Evolutionary conservation across 1,140 invertebrate genomes (phyloP).

Genomic region (Atta cephalotes): DNA sequence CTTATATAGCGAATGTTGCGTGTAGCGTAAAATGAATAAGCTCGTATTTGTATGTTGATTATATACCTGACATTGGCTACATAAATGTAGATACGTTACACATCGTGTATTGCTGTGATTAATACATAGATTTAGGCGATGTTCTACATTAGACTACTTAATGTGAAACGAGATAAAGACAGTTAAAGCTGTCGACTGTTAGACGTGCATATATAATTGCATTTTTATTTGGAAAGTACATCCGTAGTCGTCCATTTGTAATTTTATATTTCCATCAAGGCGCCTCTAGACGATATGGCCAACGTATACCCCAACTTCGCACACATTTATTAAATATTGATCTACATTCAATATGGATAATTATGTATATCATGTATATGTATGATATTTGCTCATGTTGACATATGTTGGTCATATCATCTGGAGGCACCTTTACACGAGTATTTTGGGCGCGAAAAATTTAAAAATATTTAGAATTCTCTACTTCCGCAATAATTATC

Average conservation of each 20-base stretch:
- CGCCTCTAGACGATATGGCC: no score
- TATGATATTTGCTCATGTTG: no score
- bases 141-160: conserved; percentile 70
- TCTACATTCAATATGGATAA: no score
- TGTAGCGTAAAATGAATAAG: conserved; percentile 54
- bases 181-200: conserved; percentile 63
- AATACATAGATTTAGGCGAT: conserved; percentile 71
- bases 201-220: conserved; percentile 20
- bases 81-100: conserved; percentile 66
- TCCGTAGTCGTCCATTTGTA: neutral
- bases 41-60: conserved; percentile 78
- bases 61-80: conserved; percentile 67
- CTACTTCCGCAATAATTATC: conserved; percentile 6
- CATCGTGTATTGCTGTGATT: conserved; percentile 76
- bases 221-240: neutral
- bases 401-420: no score
- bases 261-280: neutral
- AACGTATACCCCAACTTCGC: no score
- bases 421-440: no score
- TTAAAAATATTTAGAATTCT: neutral
- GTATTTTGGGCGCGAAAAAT: neutral
- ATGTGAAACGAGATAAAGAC: conserved; percentile 60
- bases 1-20: neutral
- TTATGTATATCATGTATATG: no score
- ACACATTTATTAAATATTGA: no score